Evolutionary conservation across 30 jellyfish, hydroid and myxozoan species (phyloP), one percentile per base, ranked within the genome.

Genomic region (Phacellophora camtschatica): DNA sequence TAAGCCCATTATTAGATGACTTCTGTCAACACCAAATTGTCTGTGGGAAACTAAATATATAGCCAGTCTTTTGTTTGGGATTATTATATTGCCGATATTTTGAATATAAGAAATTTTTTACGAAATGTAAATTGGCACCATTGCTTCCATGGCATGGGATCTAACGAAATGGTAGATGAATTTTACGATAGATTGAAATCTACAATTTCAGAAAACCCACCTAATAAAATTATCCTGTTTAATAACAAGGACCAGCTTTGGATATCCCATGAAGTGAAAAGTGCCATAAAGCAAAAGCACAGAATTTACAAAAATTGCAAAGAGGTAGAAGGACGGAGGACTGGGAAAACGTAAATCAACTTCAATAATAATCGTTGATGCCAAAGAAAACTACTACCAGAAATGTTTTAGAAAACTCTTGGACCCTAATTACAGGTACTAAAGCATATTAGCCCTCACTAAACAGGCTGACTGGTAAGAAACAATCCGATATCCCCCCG

Each of bases 31-130:
- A 24, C 76, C 76, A 62, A 20, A 62, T 62, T 32, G 59, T 24
- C 12, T 28, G 12, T 62, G 62, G 76, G 76, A 62, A 62, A 62
- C 64, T 62, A 13, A 62, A 62, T 62, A 62, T 62, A n/a, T n/a
- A 62, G 76, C 76, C 76, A 62, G 10, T 62, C 76, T 63, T 9
- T 62, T 62, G 76, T 62, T 28, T 62, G 62, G 76, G 76, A 62
- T 24, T 62, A 62, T 32, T 32, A 10, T 22, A 62, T 5, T 12
- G 76, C 76, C 23, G 76, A 62, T 62, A 32, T 62, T 13, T 12
- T 32, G 62, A 62, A 62, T 62, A 62, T 62, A 27, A 62, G 59
- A 62, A 62, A 28, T 62, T 8, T 32, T 8, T 62, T 62, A 62
- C 64, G 76, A 12, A 62, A 32, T 62, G 59, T 32, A 24, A 32